Percentiles rank a stretch among this genome's conserved stretches.
Conservation (phyloP, 1,140 invertebrate genomes). For the Heliothis virescens region DNA sequence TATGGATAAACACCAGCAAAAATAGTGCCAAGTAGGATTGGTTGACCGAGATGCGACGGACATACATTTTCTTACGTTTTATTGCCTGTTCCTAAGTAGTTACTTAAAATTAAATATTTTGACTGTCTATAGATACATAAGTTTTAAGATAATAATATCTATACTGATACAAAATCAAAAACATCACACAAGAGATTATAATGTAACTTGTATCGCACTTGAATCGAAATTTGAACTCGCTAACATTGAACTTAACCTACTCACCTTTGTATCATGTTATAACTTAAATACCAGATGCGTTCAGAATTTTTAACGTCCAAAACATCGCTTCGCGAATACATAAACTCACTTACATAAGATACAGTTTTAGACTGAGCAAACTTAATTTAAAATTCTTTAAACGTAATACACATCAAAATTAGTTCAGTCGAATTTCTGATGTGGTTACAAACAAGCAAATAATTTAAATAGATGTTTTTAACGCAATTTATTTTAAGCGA, state of each 20-base stretch:
- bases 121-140: too few species aligned
- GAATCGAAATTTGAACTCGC: neutral
- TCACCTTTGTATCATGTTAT: neutral
- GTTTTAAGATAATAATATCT: neutral
- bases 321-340: conserved; percentile 12
- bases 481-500: neutral
- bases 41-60: too few species aligned
- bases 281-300: conserved; percentile 10
- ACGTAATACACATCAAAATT: conserved; percentile 25
- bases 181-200: neutral
- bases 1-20: too few species aligned
- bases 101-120: too few species aligned
- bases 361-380: neutral
- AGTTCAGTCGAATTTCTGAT: conserved; percentile 12
- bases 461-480: conserved; percentile 1
- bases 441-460: neutral
- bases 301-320: conserved; percentile 4
- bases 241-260: conserved; percentile 33
- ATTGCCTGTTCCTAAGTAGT: too few species aligned
- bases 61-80: too few species aligned
- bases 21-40: too few species aligned
- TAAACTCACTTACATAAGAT: conserved; percentile 30
- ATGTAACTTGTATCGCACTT: neutral
- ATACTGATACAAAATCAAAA: neutral
- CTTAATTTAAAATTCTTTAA: conserved; percentile 20